phyloP scores from a whole-genome alignment of 2,797 vertebrate genomes.

The Oceanodroma leucorhoa region DNA sequence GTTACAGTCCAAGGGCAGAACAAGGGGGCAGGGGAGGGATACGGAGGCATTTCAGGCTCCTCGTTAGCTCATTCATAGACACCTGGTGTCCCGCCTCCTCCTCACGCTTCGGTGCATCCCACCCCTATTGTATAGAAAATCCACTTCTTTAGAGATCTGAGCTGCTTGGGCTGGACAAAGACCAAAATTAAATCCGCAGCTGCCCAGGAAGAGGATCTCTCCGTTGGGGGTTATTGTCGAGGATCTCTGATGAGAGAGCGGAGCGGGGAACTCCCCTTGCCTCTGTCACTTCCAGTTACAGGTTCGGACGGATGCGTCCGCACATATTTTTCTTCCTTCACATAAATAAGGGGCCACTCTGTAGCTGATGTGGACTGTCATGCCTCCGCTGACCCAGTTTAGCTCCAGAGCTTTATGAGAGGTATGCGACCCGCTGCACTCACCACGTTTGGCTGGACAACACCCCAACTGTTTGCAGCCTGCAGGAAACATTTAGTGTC shows the following conservation, averaged over 20 bases:
- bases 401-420: background rate
- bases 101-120: conserved; percentile 17
- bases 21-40: conserved; percentile 1
- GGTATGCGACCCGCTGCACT: background rate
- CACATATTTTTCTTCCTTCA: background rate
- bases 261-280: background rate
- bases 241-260: background rate
- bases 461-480: background rate
- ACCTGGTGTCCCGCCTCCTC: conserved; percentile 33
- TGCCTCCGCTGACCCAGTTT: background rate
- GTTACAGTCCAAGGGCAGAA: background rate
- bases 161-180: conserved; percentile 27
- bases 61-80: conserved; percentile 48
- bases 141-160: background rate
- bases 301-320: background rate
- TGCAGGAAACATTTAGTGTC: background rate
- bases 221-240: background rate
- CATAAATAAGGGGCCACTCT: background rate
- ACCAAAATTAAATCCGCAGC: conserved; percentile 1
- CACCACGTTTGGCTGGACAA: background rate
- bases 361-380: background rate
- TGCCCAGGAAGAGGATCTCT: conserved; percentile 25
- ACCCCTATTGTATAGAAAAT: background rate
- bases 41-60: background rate
- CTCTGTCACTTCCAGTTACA: conserved; percentile 35